Evolutionary conservation across 2,888 invertebrate genomes (phyloP), one percentile per base, ranked within the genome.

Genomic region (Sycophila texana): DNA sequence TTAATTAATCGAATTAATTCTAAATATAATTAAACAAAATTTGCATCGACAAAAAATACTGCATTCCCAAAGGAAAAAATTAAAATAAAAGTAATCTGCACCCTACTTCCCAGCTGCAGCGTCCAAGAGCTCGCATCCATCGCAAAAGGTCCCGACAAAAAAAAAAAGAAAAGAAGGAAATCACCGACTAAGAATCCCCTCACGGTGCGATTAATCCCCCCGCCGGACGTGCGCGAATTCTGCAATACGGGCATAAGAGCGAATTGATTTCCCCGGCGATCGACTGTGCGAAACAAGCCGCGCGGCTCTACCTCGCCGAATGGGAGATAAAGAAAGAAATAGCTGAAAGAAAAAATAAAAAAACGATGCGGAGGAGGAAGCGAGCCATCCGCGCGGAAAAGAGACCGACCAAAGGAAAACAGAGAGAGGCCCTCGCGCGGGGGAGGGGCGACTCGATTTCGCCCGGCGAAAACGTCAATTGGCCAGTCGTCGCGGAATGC

Each of bases 201-300:
- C 39, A 7, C 7, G 7, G 39, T 7, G 39, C 57, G 70, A 12
- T 12, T 57, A 47, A 49, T 71, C 58, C 14, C 39, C 14, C 47
- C 16, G 1, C 18, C n/a, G 57, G n/a, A 4, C 71, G 58, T 39
- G 39, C 73, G 26, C 65, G 53, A 74, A 74, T 53, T 53, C 47
- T 57, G 47, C 51, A 66, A 74, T 65, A 57, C 65, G 66, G 16
- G 22, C 74, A 74, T 65, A 57, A 57, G 66, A 22, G 22, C 74
- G 74, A 74, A 74, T 74, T 74, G 66, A 74, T 74, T 74, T 66
- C 51, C 12, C 74, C 65, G 66, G 57, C 57, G 74, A 20, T 73
- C 73, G 73, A 26, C 66, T 39, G 39, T 7, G 39, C 39, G 39
- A 39, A 39, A 39, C 39, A 39, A 39, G 39, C 39, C 10, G 20